Evolutionary conservation across 2,113 vertebrate genomes (phyloP).

Genomic region (Harpagus bidentatus): DNA sequence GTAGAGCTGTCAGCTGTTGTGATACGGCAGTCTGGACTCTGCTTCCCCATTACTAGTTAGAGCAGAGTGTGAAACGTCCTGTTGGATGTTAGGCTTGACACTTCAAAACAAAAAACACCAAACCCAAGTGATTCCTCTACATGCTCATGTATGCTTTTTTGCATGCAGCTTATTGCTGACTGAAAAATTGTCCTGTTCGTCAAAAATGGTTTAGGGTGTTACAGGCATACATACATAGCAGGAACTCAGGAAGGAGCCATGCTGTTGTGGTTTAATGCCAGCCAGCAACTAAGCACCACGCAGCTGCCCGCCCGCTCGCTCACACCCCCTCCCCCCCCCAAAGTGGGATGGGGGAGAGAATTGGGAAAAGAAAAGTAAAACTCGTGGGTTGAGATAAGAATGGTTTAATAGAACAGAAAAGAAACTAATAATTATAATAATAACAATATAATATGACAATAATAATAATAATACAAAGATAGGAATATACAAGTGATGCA

Average conservation of each 20-base stretch:
- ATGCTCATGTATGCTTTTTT: background rate
- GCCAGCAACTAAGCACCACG: too few species aligned
- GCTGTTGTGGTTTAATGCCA: too few species aligned
- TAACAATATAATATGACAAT: too few species aligned
- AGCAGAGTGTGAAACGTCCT: background rate
- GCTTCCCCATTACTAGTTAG: background rate
- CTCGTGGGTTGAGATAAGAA: too few species aligned
- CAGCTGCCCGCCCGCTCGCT: too few species aligned
- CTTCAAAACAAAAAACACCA: background rate
- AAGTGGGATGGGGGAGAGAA: too few species aligned
- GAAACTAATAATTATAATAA: too few species aligned
- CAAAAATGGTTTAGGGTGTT: background rate
- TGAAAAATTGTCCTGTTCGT: background rate
- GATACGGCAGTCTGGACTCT: fast-evolving
- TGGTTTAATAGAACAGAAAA: too few species aligned
- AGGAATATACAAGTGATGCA: too few species aligned
- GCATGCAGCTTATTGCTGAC: background rate
- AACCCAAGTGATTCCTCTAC: background rate
- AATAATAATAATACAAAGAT: too few species aligned
- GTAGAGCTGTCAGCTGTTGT: background rate
- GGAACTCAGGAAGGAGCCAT: background rate
- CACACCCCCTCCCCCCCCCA: too few species aligned
- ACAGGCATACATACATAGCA: background rate
- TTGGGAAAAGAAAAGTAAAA: too few species aligned
- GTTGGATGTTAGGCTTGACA: background rate